These are phyloP conservation scores for Verasper variegatus DNA, from an alignment of 2,113 vertebrate species.

Conservation along the genomic window DNA sequence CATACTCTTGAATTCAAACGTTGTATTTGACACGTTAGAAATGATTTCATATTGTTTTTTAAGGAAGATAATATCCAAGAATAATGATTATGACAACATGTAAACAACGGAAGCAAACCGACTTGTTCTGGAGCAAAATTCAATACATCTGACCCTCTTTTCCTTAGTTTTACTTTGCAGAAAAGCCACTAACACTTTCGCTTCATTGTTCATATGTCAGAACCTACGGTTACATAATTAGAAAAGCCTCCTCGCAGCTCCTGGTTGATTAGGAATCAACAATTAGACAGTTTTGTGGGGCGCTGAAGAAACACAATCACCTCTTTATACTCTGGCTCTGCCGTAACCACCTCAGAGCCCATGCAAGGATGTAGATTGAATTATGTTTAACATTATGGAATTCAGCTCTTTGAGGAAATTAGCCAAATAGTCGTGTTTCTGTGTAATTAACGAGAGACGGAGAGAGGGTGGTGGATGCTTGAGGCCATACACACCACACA, in stretches of 20 bases:
- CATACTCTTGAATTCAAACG: background rate
- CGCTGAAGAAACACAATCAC: constrained; percentile 83
- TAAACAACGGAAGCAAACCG: background rate
- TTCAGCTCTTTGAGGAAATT: constrained; percentile 40
- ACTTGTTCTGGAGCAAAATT: background rate
- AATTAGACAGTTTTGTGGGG: constrained; percentile 82
- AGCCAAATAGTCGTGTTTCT: constrained; percentile 43
- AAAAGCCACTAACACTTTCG: constrained; percentile 55
- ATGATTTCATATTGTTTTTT: background rate
- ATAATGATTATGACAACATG: background rate
- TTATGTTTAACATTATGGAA: constrained; percentile 49
- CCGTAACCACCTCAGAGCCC: constrained; percentile 55
- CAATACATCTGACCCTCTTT: background rate
- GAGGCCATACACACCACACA: constrained; percentile 31
- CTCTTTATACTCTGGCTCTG: constrained; percentile 77
- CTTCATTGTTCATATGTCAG: constrained; percentile 73
- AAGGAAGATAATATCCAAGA: background rate
- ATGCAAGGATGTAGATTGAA: constrained; percentile 52
- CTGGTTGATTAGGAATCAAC: constrained; percentile 81
- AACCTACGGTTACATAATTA: constrained; percentile 82
- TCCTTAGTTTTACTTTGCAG: constrained; percentile 26
- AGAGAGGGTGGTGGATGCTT: constrained; percentile 15
- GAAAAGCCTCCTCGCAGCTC: constrained; percentile 66
- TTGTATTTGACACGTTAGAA: constrained; percentile 9
- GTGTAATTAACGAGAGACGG: constrained; percentile 45